Evolutionary conservation across 2,113 vertebrate species (phyloP).

Genomic region (Conger conger): DNA sequence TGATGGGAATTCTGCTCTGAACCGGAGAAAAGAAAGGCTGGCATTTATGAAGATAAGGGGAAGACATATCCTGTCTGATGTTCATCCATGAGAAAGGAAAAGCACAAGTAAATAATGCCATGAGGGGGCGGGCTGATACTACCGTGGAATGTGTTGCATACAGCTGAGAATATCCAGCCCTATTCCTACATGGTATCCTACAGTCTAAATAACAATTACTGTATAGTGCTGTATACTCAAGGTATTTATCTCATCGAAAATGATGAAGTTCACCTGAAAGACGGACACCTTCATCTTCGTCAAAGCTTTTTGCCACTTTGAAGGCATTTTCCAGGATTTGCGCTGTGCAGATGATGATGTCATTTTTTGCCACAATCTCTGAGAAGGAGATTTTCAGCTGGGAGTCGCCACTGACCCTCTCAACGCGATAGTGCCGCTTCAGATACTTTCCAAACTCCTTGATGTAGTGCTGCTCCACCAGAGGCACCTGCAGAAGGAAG

Average conservation of each 20-base stretch:
- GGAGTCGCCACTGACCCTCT: conserved; percentile 82
- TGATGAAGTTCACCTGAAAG: conserved; percentile 72
- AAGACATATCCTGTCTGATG: conserved; percentile 42
- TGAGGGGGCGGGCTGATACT: neutral
- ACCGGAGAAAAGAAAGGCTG: conserved; percentile 32
- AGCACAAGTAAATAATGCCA: neutral
- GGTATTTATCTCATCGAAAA: neutral
- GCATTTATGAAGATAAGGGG: conserved; percentile 34
- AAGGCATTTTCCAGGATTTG: conserved; percentile 94
- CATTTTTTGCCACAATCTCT: conserved; percentile 75
- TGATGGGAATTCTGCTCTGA: conserved; percentile 68
- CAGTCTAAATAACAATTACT: too few relatives aligned
- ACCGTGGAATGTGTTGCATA: too few relatives aligned
- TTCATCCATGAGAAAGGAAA: conserved; percentile 31
- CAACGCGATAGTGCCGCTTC: conserved; percentile 75
- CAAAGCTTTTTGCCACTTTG: conserved; percentile 66
- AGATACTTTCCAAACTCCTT: conserved; percentile 82
- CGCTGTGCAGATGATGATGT: conserved; percentile 94
- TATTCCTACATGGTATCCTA: too few relatives aligned
- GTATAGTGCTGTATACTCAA: too few relatives aligned
- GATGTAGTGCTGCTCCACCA: conserved; percentile 88
- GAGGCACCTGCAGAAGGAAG: conserved; percentile 72
- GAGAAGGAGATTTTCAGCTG: conserved; percentile 92
- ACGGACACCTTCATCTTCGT: conserved; percentile 78
- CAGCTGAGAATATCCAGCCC: too few relatives aligned